Evolutionary conservation across 2,888 invertebrate genomes (phyloP).

Genomic region (Apotomis turbidana): DNA sequence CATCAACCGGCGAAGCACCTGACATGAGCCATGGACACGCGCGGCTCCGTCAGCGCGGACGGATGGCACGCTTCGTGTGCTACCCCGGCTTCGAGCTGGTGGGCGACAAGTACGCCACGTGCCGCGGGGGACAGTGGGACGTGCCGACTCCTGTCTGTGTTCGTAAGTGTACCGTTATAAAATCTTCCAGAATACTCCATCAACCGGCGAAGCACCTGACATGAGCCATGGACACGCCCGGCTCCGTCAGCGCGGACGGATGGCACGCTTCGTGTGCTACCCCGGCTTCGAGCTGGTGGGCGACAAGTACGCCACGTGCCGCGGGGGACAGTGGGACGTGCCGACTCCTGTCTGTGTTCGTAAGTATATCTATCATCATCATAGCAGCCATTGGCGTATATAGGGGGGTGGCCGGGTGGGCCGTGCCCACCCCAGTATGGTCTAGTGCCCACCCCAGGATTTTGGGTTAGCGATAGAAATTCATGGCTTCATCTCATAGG

Average conservation of each 20-base stretch:
- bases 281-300: conserved; percentile 86
- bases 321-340: conserved; percentile 88
- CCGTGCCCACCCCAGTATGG: no score
- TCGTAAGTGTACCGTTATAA: conserved; percentile 82
- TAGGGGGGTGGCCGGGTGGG: no score
- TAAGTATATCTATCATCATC: no score
- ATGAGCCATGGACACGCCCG: conserved; percentile 79
- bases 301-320: conserved; percentile 87
- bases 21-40: conserved; percentile 77
- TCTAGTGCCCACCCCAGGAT: no score
- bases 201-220: conserved; percentile 50
- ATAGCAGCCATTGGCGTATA: no score
- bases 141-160: conserved; percentile 87
- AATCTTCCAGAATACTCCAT: not conserved
- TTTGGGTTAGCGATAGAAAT: no score
- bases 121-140: conserved; percentile 89
- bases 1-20: conserved; percentile 48
- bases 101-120: conserved; percentile 88
- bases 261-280: conserved; percentile 85
- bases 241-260: conserved; percentile 74
- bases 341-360: conserved; percentile 85
- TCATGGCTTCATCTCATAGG: no score
- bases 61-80: conserved; percentile 85
- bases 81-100: conserved; percentile 84
- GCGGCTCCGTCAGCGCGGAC: conserved; percentile 73